These are phyloP conservation scores for Liodrosophila aerea DNA, from an alignment of 2,888 invertebrate species.

Conservation along the genomic window DNA sequence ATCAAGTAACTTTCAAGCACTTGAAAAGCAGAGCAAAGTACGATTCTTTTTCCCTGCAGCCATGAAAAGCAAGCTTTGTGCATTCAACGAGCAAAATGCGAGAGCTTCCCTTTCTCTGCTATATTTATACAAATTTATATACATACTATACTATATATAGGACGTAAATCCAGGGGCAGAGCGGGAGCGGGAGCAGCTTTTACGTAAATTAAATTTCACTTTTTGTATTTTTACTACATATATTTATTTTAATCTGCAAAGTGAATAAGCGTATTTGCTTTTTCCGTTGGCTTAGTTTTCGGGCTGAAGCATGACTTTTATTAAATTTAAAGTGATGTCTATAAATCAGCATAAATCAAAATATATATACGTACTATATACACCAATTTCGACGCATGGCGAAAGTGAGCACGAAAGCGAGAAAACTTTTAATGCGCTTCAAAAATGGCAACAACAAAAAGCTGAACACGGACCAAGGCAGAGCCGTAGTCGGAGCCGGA, in stretches of 20 bases:
- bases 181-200: conserved; percentile 65
- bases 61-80: conserved; percentile 49
- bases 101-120: conserved; percentile 22
- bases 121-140: conserved; percentile 8
- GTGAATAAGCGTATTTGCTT: conserved; percentile 69
- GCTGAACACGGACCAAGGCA: no score
- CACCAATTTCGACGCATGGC: conserved; percentile 29
- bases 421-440: conserved; percentile 59
- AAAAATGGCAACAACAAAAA: conserved; percentile 25
- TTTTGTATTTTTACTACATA: conserved; percentile 24
- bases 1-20: conserved; percentile 75
- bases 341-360: conserved; percentile 79
- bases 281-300: conserved; percentile 34
- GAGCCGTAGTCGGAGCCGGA: not conserved
- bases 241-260: conserved; percentile 68
- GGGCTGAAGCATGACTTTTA: conserved; percentile 61
- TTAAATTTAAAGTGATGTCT: conserved; percentile 74
- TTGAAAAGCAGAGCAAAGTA: conserved; percentile 66
- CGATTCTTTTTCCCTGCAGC: conserved; percentile 33
- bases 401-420: conserved; percentile 48
- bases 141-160: conserved; percentile 15
- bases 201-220: conserved; percentile 70
- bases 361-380: conserved; percentile 25
- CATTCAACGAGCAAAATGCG: conserved; percentile 36
- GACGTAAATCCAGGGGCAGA: conserved; percentile 32